Percentiles rank a stretch among this genome's conserved stretches.
Conservation (phyloP, 2,797 vertebrate species). For the Bothrops alternatus region DNA sequence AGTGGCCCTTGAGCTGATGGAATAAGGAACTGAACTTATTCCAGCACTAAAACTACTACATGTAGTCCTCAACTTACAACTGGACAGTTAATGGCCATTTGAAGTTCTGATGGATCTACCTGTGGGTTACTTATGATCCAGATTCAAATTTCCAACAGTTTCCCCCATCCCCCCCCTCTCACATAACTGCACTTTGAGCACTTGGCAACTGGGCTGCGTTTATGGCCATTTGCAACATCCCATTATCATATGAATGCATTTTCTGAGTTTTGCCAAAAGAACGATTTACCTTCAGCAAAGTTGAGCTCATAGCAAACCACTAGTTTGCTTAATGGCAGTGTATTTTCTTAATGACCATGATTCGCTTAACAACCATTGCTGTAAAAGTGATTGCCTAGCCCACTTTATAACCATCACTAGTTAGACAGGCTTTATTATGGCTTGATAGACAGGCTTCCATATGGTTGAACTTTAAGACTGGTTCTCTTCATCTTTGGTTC, state of each 20-base stretch:
- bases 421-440: background rate
- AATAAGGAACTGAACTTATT: background rate
- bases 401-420: background rate
- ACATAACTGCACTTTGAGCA: background rate
- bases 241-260: background rate
- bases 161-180: background rate
- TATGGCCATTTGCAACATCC: background rate
- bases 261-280: background rate
- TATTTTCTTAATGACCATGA: background rate
- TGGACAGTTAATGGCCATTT: background rate
- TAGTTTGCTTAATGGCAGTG: background rate
- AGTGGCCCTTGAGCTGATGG: background rate
- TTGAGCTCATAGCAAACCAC: background rate
- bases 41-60: background rate
- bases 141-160: background rate
- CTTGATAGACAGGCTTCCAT: background rate
- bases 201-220: background rate
- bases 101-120: background rate
- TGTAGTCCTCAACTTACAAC: background rate
- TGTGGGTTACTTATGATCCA: background rate
- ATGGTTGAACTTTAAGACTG: background rate
- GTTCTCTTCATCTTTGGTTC: background rate
- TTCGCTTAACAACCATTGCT: background rate
- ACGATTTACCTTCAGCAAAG: background rate
- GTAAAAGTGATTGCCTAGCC: background rate